phyloP scores from a whole-genome alignment of 2,113 vertebrate genomes.

The Agelaius phoeniceus region DNA sequence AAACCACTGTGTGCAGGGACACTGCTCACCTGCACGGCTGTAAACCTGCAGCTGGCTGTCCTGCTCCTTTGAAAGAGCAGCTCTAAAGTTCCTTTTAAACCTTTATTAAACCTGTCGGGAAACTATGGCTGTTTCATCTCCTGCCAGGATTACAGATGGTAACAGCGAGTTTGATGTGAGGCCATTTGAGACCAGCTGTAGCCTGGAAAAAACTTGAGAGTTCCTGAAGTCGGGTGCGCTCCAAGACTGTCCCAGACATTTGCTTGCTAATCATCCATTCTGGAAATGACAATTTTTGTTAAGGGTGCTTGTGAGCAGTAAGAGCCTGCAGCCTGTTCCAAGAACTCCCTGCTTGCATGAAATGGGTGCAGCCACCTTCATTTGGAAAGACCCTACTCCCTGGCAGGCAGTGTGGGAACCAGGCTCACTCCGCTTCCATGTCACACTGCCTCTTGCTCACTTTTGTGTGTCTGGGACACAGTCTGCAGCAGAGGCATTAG shows the following conservation, averaged over 20 bases:
- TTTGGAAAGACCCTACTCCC: background rate
- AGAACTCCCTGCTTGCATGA: background rate
- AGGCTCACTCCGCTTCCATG: background rate
- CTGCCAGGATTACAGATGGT: background rate
- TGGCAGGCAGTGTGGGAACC: accelerated
- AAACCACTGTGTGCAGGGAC: background rate
- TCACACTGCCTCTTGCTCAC: accelerated
- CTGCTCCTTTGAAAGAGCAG: background rate
- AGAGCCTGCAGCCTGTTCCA: background rate
- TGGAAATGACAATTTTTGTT: background rate
- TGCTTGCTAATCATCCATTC: background rate
- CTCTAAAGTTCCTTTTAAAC: background rate
- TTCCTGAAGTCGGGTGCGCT: background rate
- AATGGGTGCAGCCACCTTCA: background rate
- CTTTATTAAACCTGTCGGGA: background rate
- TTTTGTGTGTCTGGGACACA: background rate
- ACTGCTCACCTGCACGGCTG: background rate
- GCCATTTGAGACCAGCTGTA: background rate
- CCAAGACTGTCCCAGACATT: background rate
- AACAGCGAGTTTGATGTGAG: background rate
- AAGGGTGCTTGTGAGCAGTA: background rate
- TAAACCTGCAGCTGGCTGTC: background rate
- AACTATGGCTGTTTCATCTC: background rate
- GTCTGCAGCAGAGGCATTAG: background rate
- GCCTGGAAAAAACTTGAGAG: background rate